Conservation (phyloP, 2,113 vertebrate genomes). For the Halichoeres trimaculatus region DNA sequence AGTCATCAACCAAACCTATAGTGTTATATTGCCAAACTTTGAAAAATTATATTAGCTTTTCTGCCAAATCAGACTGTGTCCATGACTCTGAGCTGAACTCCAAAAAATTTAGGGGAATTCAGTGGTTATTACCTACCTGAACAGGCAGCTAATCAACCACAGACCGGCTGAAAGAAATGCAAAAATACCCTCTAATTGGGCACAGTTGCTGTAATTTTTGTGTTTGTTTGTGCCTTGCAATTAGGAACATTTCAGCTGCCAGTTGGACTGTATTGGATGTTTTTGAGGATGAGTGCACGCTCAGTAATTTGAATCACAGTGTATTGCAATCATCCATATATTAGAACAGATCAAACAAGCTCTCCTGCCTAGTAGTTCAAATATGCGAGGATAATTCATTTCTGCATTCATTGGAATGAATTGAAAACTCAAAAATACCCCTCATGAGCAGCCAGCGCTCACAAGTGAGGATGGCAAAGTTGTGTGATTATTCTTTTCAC, state of each 20-base stretch:
- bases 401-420: slow-evolving; percentile 55
- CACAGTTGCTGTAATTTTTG: slow-evolving; percentile 68
- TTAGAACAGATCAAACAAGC: slow-evolving; percentile 66
- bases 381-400: slow-evolving; percentile 43
- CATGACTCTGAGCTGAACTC: slow-evolving; percentile 16
- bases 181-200: slow-evolving; percentile 71
- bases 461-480: slow-evolving; percentile 18
- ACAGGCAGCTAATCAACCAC: slow-evolving; percentile 58
- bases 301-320: slow-evolving; percentile 64
- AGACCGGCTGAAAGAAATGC: slow-evolving; percentile 37
- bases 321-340: slow-evolving; percentile 66
- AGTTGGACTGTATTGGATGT: slow-evolving; percentile 57
- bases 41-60: slow-evolving; percentile 2
- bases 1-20: neutral
- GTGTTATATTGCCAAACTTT: neutral
- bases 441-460: slow-evolving; percentile 26
- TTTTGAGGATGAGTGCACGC: slow-evolving; percentile 60
- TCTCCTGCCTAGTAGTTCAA: slow-evolving; percentile 47
- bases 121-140: slow-evolving; percentile 35
- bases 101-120: slow-evolving; percentile 24
- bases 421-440: slow-evolving; percentile 52
- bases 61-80: neutral
- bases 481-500: slow-evolving; percentile 61
- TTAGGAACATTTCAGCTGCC: slow-evolving; percentile 64
- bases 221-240: slow-evolving; percentile 73